Evolutionary conservation across 1,140 invertebrate genomes (phyloP).

Genomic region (Eumeta japonica): DNA sequence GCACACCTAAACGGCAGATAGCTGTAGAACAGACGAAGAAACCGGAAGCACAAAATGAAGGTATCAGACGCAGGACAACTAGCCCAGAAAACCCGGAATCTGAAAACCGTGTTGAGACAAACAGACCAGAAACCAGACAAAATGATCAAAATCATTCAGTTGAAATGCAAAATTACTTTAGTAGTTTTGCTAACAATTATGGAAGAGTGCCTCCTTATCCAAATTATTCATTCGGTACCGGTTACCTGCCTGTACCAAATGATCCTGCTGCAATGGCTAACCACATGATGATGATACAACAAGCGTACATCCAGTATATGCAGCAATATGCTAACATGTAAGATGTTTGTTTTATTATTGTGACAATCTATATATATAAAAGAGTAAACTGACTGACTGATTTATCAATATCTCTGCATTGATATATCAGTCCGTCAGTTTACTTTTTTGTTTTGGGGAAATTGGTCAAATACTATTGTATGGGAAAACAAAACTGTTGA

Average conservation of each 20-base stretch:
- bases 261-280: slow-evolving; percentile 52
- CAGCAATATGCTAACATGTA: slow-evolving; percentile 78
- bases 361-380: too few relatives aligned
- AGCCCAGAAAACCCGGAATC: slow-evolving; percentile 10
- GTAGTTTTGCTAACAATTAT: slow-evolving; percentile 40
- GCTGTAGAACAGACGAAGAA: slow-evolving; percentile 14
- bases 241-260: slow-evolving; percentile 32
- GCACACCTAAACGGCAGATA: slow-evolving; percentile 56
- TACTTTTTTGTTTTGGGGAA: too few relatives aligned
- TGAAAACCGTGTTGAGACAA: slow-evolving; percentile 7
- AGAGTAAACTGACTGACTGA: too few relatives aligned
- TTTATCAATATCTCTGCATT: too few relatives aligned
- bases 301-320: slow-evolving; percentile 83
- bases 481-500: too few relatives aligned
- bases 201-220: slow-evolving; percentile 43
- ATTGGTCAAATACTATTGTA: too few relatives aligned
- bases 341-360: slow-evolving; percentile 18
- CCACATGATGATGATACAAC: slow-evolving; percentile 70
- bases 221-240: slow-evolving; percentile 34
- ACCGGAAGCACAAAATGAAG: slow-evolving; percentile 20
- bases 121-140: slow-evolving; percentile 37
- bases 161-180: slow-evolving; percentile 48
- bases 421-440: too few relatives aligned
- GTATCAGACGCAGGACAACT: slow-evolving; percentile 33
- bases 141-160: slow-evolving; percentile 49